Evolutionary conservation across 2,888 invertebrate genomes (phyloP).

Genomic region (Lottia gigantea): DNA sequence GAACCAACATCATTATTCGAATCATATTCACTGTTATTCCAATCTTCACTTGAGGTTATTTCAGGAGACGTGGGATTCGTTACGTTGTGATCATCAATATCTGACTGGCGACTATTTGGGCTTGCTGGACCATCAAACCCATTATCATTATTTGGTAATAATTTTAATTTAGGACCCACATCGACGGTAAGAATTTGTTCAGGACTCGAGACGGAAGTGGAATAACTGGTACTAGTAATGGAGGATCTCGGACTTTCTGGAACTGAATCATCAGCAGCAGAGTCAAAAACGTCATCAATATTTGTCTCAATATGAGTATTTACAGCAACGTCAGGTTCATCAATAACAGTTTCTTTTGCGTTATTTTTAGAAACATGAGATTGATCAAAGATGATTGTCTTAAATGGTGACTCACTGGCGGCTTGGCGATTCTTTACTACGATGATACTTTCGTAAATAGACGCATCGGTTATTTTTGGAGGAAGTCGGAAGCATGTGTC

Average conservation of each 20-base stretch:
- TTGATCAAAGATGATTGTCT: not conserved
- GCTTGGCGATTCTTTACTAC: not conserved
- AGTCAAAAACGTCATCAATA: slow-evolving; percentile 29
- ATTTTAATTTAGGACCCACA: not conserved
- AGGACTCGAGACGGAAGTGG: slow-evolving; percentile 19
- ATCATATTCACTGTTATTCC: slow-evolving; percentile 1
- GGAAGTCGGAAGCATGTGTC: too few species aligned
- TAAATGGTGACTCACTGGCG: not conserved
- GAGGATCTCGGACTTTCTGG: slow-evolving; percentile 9
- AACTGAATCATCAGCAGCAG: slow-evolving; percentile 26
- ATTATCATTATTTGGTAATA: not conserved
- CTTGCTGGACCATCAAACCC: not conserved
- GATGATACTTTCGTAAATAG: not conserved
- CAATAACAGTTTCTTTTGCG: slow-evolving; percentile 21
- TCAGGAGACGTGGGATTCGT: not conserved
- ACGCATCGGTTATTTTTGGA: not conserved
- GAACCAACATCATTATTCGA: slow-evolving; percentile 5
- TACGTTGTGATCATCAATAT: slow-evolving; percentile 7
- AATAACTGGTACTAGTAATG: slow-evolving; percentile 1
- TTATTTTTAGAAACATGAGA: not conserved
- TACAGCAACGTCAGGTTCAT: slow-evolving; percentile 12
- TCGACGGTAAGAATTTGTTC: slow-evolving; percentile 13
- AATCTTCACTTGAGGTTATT: slow-evolving; percentile 1
- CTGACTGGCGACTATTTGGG: not conserved
- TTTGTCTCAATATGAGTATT: slow-evolving; percentile 24